phyloP scores from a whole-genome alignment of 2,113 vertebrate species.

The Syngnathus typhle region DNA sequence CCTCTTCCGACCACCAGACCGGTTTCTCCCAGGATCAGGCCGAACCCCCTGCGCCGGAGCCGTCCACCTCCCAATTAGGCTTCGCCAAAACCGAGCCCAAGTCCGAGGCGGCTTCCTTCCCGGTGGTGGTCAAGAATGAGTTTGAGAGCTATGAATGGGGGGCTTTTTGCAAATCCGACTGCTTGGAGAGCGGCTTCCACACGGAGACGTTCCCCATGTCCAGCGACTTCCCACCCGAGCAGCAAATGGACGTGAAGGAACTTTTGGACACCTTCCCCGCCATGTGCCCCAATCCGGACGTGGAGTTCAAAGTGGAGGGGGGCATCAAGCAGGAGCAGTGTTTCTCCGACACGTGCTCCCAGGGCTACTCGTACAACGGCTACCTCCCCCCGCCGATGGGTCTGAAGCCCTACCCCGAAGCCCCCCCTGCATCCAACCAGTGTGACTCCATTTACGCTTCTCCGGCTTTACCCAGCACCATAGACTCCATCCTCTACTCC shows the following conservation, averaged over 20 bases:
- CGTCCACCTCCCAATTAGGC: slow-evolving; percentile 59
- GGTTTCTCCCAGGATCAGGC: slow-evolving; percentile 49
- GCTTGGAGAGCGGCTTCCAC: slow-evolving; percentile 72
- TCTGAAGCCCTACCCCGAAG: slow-evolving; percentile 68
- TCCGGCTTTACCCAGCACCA: slow-evolving; percentile 68
- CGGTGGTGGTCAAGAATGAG: slow-evolving; percentile 78
- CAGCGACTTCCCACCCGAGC: slow-evolving; percentile 69
- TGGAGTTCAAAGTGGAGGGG: slow-evolving; percentile 73
- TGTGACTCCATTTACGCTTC: slow-evolving; percentile 70
- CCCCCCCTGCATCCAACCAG: slow-evolving; percentile 61
- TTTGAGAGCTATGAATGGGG: slow-evolving; percentile 87
- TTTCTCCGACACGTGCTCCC: slow-evolving; percentile 70
- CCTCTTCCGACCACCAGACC: slow-evolving; percentile 62
- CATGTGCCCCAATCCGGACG: slow-evolving; percentile 68
- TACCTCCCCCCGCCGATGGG: slow-evolving; percentile 69
- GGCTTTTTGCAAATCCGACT: slow-evolving; percentile 71
- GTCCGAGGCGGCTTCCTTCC: slow-evolving; percentile 78
- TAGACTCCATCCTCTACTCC: slow-evolving; percentile 69
- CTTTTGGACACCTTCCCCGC: slow-evolving; percentile 73
- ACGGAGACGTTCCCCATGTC: slow-evolving; percentile 74
- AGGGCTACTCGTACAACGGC: slow-evolving; percentile 68
- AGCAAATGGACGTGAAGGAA: slow-evolving; percentile 76
- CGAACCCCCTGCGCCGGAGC: slow-evolving; percentile 61
- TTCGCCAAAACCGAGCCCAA: slow-evolving; percentile 77
- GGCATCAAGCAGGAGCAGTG: slow-evolving; percentile 74